Conservation (phyloP, 2,797 vertebrate species). For the Otolemur crassicaudatus region DNA sequence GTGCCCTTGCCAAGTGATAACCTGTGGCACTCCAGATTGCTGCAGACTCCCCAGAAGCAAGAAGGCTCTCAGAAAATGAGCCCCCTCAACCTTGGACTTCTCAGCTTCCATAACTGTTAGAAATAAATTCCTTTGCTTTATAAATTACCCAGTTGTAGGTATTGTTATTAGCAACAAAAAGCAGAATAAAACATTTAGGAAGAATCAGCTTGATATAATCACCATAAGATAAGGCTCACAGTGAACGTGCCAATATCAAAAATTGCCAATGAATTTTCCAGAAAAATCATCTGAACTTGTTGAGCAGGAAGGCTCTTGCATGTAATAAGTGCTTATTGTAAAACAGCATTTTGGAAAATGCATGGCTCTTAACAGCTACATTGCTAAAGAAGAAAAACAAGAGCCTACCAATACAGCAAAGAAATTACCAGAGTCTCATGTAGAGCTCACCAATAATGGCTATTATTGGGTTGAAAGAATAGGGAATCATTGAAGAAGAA, state of each 20-base stretch:
- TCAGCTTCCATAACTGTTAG: neutral
- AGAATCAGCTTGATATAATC: slow-evolving; percentile 36
- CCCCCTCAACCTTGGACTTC: no score
- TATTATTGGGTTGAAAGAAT: neutral
- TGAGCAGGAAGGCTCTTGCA: slow-evolving; percentile 47
- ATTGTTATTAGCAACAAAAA: neutral
- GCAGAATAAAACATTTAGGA: neutral
- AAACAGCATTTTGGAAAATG: slow-evolving; percentile 36
- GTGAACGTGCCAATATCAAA: slow-evolving; percentile 27
- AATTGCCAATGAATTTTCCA: slow-evolving; percentile 9
- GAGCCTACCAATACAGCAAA: neutral
- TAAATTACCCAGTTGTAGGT: neutral
- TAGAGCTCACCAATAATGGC: neutral
- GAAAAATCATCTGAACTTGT: slow-evolving; percentile 40
- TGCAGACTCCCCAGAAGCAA: neutral
- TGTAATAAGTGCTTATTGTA: slow-evolving; percentile 13
- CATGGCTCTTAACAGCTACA: neutral
- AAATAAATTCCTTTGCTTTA: neutral
- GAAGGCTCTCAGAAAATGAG: neutral
- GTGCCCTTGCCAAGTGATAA: no score
- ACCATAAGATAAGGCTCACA: neutral
- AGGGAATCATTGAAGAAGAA: neutral
- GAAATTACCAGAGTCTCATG: neutral
- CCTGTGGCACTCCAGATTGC: neutral
- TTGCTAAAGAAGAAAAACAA: slow-evolving; percentile 8